These are phyloP conservation scores for Patagioenas fasciata DNA, from an alignment of 2,113 vertebrate genomes.

Conservation along the genomic window DNA sequence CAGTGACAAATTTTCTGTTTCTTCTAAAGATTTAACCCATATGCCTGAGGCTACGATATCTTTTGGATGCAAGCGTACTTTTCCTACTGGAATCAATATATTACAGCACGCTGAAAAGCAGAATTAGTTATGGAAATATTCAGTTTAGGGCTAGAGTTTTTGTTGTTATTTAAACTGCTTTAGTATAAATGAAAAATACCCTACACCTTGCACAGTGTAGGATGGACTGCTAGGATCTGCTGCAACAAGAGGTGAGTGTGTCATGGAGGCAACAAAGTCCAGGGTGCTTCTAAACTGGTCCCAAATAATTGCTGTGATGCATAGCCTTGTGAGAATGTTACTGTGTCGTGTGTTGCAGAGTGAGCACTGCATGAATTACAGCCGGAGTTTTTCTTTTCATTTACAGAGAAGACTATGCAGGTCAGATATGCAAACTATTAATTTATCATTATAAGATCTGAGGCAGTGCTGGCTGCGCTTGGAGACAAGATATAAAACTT, in stretches of 20 bases:
- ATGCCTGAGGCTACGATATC: neutral
- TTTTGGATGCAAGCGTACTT: neutral
- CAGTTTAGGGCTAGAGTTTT: neutral
- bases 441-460: neutral
- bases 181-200: neutral
- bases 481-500: neutral
- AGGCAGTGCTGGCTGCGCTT: neutral
- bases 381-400: neutral
- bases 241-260: neutral
- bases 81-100: neutral
- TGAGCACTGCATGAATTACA: neutral
- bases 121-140: neutral
- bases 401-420: neutral
- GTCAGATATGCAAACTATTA: neutral
- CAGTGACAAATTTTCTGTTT: neutral
- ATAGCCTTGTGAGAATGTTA: neutral
- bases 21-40: neutral
- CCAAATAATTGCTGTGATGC: neutral
- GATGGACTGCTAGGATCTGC: neutral
- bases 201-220: rapidly evolving
- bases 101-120: neutral
- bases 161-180: neutral
- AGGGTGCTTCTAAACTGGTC: neutral
- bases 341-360: neutral
- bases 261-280: no score